Percentiles rank a stretch among this genome's conserved stretches.
Conservation (phyloP, 2,797 vertebrate species). For the Xenentodon cancila region DNA sequence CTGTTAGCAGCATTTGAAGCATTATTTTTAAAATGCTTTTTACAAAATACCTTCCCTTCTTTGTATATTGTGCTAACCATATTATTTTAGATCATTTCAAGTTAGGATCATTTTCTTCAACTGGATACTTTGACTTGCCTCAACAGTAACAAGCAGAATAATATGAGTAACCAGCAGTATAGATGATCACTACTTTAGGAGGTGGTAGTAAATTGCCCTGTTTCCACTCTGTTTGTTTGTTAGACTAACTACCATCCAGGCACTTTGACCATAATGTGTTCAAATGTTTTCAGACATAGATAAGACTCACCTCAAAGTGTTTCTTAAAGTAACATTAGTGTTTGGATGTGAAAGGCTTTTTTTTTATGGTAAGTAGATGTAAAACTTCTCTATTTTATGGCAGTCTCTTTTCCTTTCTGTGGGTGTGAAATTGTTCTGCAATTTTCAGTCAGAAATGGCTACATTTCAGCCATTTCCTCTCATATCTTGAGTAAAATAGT, state of each 20-base stretch:
- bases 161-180: too few relatives aligned
- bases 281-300: neutral
- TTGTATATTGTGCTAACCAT: too few relatives aligned
- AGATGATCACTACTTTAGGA: neutral
- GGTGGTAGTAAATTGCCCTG: neutral
- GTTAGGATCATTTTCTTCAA: too few relatives aligned
- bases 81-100: too few relatives aligned
- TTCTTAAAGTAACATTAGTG: neutral
- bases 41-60: neutral
- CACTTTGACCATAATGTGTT: neutral
- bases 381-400: neutral
- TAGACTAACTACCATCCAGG: neutral
- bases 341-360: too few relatives aligned
- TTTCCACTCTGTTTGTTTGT: neutral
- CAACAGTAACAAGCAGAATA: too few relatives aligned
- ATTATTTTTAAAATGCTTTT: neutral
- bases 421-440: neutral
- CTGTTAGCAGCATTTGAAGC: slow-evolving; percentile 2
- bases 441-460: neutral
- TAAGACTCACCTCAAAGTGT: neutral
- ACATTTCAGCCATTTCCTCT: neutral
- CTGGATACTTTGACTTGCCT: too few relatives aligned
- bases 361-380: too few relatives aligned
- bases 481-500: neutral
- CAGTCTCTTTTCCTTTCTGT: neutral